These are phyloP conservation scores for Gastrophysa polygoni DNA, from an alignment of 2,888 invertebrate genomes.

Conservation along the genomic window DNA sequence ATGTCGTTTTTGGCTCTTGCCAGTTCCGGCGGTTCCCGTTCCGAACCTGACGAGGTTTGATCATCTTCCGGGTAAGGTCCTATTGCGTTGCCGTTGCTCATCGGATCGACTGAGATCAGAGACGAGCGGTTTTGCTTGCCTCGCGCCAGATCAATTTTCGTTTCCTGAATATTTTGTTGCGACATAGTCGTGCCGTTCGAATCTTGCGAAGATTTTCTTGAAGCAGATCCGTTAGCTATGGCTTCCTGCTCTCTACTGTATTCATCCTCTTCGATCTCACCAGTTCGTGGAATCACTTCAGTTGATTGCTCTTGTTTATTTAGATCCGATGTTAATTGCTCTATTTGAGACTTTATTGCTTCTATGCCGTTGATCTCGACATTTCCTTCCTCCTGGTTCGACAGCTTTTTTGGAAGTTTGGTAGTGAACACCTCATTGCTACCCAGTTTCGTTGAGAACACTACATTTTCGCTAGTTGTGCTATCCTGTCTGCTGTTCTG, in stretches of 20 bases:
- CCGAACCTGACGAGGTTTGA: slow-evolving; percentile 70
- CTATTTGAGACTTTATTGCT: slow-evolving; percentile 11
- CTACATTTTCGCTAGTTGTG: slow-evolving; percentile 60
- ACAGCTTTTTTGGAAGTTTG: slow-evolving; percentile 51
- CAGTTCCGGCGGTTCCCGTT: slow-evolving; percentile 67
- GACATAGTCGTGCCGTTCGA: not conserved
- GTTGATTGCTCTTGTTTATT: not conserved
- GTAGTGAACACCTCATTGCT: slow-evolving; percentile 72
- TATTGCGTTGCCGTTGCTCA: slow-evolving; percentile 35
- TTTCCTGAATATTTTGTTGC: not conserved
- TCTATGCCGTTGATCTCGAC: slow-evolving; percentile 13
- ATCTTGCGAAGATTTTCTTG: slow-evolving; percentile 16
- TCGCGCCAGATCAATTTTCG: slow-evolving; percentile 6
- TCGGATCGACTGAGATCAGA: slow-evolving; percentile 21
- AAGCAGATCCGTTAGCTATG: too few relatives aligned
- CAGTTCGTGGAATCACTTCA: slow-evolving; percentile 1
- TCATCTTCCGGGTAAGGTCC: slow-evolving; percentile 57
- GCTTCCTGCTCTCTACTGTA: not conserved
- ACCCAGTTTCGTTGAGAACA: slow-evolving; percentile 72
- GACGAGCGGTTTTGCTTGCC: slow-evolving; percentile 34
- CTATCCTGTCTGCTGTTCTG: slow-evolving; percentile 51
- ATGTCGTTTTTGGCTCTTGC: slow-evolving; percentile 53
- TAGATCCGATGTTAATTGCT: not conserved
- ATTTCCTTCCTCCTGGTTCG: slow-evolving; percentile 15
- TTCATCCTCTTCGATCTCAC: slow-evolving; percentile 10